Evolutionary conservation across 1,140 invertebrate species (phyloP), one percentile per base, ranked within the genome.

Genomic region (Drosophila funebris): DNA sequence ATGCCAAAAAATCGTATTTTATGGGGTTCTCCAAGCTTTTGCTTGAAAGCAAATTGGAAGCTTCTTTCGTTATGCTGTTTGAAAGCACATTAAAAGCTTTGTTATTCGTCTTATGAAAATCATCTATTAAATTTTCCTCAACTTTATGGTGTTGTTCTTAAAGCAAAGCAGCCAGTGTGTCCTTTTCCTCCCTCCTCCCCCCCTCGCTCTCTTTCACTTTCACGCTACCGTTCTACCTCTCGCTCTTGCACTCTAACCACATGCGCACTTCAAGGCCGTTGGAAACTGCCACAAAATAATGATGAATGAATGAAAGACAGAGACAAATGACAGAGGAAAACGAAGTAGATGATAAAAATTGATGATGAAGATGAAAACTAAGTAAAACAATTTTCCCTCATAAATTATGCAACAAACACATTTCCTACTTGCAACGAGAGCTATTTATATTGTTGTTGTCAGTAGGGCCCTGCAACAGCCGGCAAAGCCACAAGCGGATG

Each of bases 311-410:
- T 37, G 37, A 60, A 41, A 54, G 48, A 16, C 52, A 50, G 9
- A 67, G 4, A 43, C 22, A 50, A 27, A 76, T 29, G 31, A 46
- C 22, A 39, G 6, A 62, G 14, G 27, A 16, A 20, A 52, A 33
- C 7, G 16, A 52, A 52, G 48, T 11, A 18, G 46, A 50, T 14
- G 29, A 36, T 36, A 33, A 39, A 39, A 20, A 13, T 36, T 48
- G 48, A 33, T 43, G 48, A 77, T 67, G 50, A 50, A 71, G 62
- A 48, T 50, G 20, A 58, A 41, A 44, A 37, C 68, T 82, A 48
- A 48, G 44, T 48, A 78, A 87, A 78, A 78, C 82, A 82, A 87
- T 87, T 88, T 85, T 66, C 76, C 78, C 82, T 88, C 74, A 85
- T 87, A 78, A 87, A 85, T 85, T 87, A 85, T 85, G 82, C 82